phyloP scores from a whole-genome alignment of 2,113 vertebrate species.

The Castor canadensis region DNA sequence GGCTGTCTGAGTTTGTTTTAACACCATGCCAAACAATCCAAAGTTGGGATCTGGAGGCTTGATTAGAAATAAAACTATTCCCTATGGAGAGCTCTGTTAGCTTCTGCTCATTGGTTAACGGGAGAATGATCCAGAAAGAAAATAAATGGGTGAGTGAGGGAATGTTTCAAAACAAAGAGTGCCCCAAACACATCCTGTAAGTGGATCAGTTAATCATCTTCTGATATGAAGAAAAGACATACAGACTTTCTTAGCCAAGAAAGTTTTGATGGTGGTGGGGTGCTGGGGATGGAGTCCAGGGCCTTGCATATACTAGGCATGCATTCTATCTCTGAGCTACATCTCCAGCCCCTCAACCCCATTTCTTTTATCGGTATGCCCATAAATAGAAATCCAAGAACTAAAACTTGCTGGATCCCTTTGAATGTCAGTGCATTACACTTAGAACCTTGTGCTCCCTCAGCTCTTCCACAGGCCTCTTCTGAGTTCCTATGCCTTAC shows the following conservation, averaged over 20 bases:
- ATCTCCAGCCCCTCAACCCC: background rate
- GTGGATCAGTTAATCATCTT: background rate
- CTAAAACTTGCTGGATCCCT: background rate
- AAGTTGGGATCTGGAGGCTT: conserved; percentile 26
- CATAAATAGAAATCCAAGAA: background rate
- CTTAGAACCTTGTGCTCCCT: background rate
- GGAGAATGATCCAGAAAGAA: conserved; percentile 46
- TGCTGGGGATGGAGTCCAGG: background rate
- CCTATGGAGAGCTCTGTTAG: background rate
- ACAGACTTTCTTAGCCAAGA: background rate
- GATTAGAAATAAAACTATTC: conserved; percentile 41
- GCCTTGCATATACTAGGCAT: background rate
- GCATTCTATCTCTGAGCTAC: background rate
- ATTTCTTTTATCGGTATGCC: conserved; percentile 5
- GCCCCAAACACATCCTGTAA: background rate
- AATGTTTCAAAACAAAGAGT: conserved; percentile 55
- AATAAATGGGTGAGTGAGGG: background rate
- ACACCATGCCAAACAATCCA: conserved; percentile 3
- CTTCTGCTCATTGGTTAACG: conserved; percentile 1
- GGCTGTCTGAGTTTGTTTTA: conserved; percentile 50
- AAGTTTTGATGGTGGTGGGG: background rate
- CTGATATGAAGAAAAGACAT: background rate
- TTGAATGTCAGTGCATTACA: background rate
- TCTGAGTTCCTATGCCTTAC: background rate
- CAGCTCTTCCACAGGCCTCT: background rate